Evolutionary conservation across 2,888 invertebrate species (phyloP), one percentile per base, ranked within the genome.

Genomic region (Cheiracanthium punctorium): DNA sequence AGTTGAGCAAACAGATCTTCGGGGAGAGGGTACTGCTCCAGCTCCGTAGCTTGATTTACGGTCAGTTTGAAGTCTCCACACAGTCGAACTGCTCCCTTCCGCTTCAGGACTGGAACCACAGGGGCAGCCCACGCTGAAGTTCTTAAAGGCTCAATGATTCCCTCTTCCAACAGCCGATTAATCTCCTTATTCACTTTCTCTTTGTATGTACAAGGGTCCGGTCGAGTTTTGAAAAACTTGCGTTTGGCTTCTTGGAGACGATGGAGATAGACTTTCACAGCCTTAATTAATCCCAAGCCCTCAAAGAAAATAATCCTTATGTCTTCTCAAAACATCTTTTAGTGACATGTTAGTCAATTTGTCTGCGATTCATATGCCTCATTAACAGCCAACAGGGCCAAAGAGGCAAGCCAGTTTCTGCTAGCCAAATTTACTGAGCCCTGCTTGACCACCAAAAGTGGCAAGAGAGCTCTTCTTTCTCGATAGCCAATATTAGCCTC

Each of bases 61-160:
- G 74, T 58, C 14, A 74, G n/a, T 20, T 74, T 74, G 20, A 74
- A 74, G 20, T 74, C 74, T 0, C 74, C 58, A 10, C 74, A 74
- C 2, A 48, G 2, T 17, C 48, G 7, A 17, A 48, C 14, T 2
- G 29, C 29, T 30, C 10, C 74, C 1, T 52, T 17, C 12, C 2
- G 48, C 12, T 74, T 74, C 17, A 74, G 7, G 2, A 74, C 74
- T 12, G 74, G 74, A 30, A 74, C 58, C 0, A 58, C 30, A 12
- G 29, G 32, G 1, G 30, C 52, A 30, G 74, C 74, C 52, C 30
- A 74, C 17, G 32, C 37, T 1, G 70, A 32, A 8, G 24, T 29
- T 20, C 20, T 8, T 1, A 70, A 32, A 1, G 70, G 70, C 48
- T 48, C 48, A 7, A 81, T 28, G 7, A 81, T 52, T 1, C 74